phyloP scores from a whole-genome alignment of 2,113 vertebrate genomes.

The Galbula dea region DNA sequence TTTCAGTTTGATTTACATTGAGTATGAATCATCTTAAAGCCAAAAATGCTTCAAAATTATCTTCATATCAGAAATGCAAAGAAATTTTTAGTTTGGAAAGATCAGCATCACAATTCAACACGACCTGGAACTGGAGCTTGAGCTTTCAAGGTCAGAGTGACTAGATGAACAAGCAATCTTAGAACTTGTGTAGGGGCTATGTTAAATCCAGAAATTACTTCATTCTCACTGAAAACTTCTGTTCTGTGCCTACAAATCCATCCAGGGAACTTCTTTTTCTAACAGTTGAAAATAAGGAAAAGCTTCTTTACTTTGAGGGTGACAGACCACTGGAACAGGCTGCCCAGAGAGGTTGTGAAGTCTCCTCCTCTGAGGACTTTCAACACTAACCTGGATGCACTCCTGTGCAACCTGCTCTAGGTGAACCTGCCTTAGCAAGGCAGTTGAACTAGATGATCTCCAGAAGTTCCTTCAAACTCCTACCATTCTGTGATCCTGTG shows the following conservation, averaged over 20 bases:
- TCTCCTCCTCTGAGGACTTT: no score
- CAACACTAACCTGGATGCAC: no score
- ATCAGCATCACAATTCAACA: neutral
- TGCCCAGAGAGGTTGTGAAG: no score
- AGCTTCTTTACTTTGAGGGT: no score
- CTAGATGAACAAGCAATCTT: neutral
- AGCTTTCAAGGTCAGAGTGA: slow-evolving; percentile 5
- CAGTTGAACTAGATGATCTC: no score
- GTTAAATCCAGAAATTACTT: neutral
- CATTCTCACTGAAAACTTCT: neutral
- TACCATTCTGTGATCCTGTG: neutral
- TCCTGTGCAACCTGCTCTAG: no score
- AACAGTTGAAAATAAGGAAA: neutral
- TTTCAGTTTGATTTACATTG: neutral
- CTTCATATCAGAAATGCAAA: neutral
- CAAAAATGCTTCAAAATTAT: neutral
- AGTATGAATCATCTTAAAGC: neutral
- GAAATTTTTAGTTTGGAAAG: neutral
- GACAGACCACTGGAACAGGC: no score
- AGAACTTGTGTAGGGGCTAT: neutral
- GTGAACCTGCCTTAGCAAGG: no score
- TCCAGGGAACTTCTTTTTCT: neutral
- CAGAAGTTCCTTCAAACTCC: no score
- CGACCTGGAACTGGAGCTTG: neutral
- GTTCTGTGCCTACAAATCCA: neutral